phyloP scores from a whole-genome alignment of 2,888 invertebrate species.

The Malacosoma neustria region DNA sequence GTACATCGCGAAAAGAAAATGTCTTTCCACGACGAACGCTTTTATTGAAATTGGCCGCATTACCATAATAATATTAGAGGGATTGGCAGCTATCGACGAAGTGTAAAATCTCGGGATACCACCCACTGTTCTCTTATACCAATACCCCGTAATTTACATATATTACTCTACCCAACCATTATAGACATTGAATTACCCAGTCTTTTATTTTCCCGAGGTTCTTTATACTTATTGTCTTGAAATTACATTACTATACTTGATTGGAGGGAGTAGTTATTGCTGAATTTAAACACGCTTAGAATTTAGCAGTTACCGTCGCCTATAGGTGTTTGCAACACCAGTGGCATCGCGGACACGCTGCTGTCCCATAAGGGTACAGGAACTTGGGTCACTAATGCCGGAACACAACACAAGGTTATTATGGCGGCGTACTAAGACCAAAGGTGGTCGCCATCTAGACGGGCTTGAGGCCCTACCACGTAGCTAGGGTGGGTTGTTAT shows the following conservation, averaged over 20 bases:
- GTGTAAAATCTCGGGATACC: constrained; percentile 61
- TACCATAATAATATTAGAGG: constrained; percentile 72
- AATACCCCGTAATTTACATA: constrained; percentile 43
- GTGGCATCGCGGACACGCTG: too few species aligned
- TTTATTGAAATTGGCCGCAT: constrained; percentile 71
- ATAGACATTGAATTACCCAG: constrained; percentile 60
- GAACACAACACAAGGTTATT: too few species aligned
- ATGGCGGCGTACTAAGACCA: too few species aligned
- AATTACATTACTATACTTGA: constrained; percentile 16
- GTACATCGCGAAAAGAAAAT: constrained; percentile 40
- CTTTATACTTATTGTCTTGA: constrained; percentile 33
- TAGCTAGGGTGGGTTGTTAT: too few species aligned
- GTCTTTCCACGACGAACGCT: constrained; percentile 52
- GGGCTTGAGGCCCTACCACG: too few species aligned
- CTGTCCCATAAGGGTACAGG: too few species aligned
- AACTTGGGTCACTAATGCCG: too few species aligned
- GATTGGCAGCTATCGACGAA: constrained; percentile 65
- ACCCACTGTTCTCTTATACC: constrained; percentile 45
- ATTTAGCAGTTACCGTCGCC: too few species aligned
- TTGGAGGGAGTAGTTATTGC: background rate
- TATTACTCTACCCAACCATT: constrained; percentile 39
- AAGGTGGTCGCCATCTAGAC: too few species aligned
- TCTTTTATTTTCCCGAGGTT: constrained; percentile 40
- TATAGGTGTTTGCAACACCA: too few species aligned
- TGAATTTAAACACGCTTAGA: too few species aligned